phyloP scores from a whole-genome alignment of 2,888 invertebrate species.

The Saturnia japonica region DNA sequence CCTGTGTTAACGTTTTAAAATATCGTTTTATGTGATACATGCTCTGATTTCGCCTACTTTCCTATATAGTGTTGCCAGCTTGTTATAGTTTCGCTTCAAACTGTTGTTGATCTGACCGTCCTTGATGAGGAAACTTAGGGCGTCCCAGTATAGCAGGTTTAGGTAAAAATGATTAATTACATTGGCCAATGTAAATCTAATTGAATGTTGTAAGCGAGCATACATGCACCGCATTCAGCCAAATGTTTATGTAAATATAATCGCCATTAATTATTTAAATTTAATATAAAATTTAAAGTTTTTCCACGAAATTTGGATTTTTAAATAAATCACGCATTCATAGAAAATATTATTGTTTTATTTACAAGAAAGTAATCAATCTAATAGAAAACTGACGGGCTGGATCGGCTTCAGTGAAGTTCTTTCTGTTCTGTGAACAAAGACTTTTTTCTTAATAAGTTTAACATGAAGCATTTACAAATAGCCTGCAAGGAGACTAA shows the following conservation, averaged over 20 bases:
- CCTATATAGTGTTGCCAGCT: background rate
- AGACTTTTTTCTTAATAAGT: background rate
- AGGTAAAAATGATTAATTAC: background rate
- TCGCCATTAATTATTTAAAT: conserved; percentile 2
- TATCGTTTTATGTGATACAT: too few relatives aligned
- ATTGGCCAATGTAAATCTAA: background rate
- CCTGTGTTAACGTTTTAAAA: too few relatives aligned
- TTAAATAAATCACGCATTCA: conserved; percentile 12
- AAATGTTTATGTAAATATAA: conserved; percentile 6
- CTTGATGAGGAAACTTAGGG: background rate
- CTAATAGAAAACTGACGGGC: background rate
- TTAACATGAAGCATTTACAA: background rate
- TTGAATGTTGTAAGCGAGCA: background rate
- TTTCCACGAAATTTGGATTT: background rate
- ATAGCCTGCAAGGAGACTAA: too few relatives aligned
- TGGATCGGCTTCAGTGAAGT: background rate
- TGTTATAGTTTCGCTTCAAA: background rate
- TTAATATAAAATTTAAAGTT: background rate
- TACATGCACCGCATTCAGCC: background rate
- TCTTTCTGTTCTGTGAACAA: background rate
- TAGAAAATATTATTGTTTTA: conserved; percentile 2
- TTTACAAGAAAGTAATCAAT: background rate
- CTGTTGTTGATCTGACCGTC: background rate
- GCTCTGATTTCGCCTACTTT: background rate
- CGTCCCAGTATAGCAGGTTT: background rate